Evolutionary conservation across 1,140 invertebrate species (phyloP), one percentile per base, ranked within the genome.

Genomic region (Coelopa frigida): DNA sequence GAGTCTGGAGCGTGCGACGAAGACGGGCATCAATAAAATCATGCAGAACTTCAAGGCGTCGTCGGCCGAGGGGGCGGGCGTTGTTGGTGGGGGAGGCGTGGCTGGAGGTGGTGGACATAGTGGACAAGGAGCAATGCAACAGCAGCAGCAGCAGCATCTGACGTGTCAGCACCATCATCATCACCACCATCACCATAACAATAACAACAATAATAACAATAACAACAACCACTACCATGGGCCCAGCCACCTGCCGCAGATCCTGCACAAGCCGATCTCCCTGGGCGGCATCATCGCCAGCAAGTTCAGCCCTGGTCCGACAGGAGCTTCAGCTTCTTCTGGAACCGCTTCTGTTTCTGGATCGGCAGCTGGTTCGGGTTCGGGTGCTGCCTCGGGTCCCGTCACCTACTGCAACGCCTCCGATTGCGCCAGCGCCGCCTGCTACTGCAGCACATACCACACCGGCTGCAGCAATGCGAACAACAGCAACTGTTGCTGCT

Each of bases 1-100:
- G 49, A 84, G 80, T 60, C 82, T 88, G 64, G 84, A 88, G 62
- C 83, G 85, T 68, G 84, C 86, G 21, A 83, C 85, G 6, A 79
- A 85, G 37, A 81, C 80, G 50, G 79, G 81, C 14, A 82, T 88
- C 50, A 84, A 81, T 4, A 78, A 82, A 57, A 85, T 87, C 48
- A 75, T 87, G 8, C 84, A 87, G 64, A 80, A 83, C 32, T 84
- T 84, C 76, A 85, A 81, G 77, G 40, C 44, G 14, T 12, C 38
- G 27, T 42, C 41, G 4, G 27, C 11, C 3, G 46, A 41, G 10
- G 44, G 21, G 17, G n/a, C n/a, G n/a, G n/a, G n/a, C n/a, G n/a
- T n/a, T n/a, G n/a, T n/a, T 10, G 22, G 48, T 6, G 49, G 44
- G 10, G 14, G 27, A 27, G 7, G n/a, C n/a, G n/a, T n/a, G n/a